Percentiles rank a stretch among this genome's conserved stretches.
Evolutionary conservation across 2,113 vertebrate genomes (phyloP).

Genomic region (Ifrita kowaldi): DNA sequence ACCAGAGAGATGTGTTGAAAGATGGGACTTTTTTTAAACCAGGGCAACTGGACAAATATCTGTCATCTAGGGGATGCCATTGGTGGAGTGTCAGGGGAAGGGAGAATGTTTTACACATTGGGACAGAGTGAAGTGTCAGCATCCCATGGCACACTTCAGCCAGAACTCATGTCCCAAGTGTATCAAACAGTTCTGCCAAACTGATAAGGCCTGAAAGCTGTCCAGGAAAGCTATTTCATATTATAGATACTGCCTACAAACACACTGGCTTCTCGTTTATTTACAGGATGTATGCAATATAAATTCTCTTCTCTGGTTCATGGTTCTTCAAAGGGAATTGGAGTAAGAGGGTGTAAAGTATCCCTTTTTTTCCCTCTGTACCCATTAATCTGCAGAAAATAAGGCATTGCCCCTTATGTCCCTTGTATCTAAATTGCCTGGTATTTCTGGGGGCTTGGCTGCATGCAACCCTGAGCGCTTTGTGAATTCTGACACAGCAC

Average conservation of each 20-base stretch:
- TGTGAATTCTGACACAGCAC: not conserved
- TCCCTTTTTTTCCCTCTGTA: not conserved
- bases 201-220: slow-evolving; percentile 28
- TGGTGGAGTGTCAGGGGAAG: slow-evolving; percentile 4
- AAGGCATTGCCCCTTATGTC: not conserved
- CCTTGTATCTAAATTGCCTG: not conserved
- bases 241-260: not conserved
- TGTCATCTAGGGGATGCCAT: not conserved
- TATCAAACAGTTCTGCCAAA: not conserved
- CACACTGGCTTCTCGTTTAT: not conserved
- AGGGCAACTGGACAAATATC: not conserved
- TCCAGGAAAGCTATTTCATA: not conserved
- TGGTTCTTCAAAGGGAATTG: not conserved
- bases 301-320: not conserved
- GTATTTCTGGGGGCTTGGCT: not conserved
- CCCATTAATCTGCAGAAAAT: not conserved
- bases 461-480: not conserved
- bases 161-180: not conserved
- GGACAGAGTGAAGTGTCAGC: not conserved
- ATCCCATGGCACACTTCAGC: not conserved
- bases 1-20: not conserved
- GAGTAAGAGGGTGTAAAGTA: not conserved
- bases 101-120: not conserved
- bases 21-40: not conserved
- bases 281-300: not conserved